phyloP scores from a whole-genome alignment of 2,888 invertebrate species.

The Odontocerum albicorne region DNA sequence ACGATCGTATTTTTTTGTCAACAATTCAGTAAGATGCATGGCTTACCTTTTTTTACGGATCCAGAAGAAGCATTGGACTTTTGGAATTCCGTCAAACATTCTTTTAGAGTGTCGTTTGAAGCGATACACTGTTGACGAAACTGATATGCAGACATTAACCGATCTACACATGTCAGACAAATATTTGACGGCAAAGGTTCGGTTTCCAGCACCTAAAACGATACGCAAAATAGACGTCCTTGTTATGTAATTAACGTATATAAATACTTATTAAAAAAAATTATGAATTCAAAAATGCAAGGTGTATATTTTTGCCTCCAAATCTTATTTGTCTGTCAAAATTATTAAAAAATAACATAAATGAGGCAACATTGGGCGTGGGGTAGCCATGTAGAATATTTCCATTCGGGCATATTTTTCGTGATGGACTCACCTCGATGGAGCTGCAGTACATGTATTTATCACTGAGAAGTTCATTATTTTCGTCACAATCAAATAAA shows the following conservation, averaged over 20 bases:
- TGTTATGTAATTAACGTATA: slow-evolving; percentile 11
- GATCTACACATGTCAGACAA: slow-evolving; percentile 55
- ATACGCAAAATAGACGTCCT: neutral
- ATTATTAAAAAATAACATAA: slow-evolving; percentile 54
- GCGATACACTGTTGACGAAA: slow-evolving; percentile 56
- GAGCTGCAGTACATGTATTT: slow-evolving; percentile 56
- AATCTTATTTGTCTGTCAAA: slow-evolving; percentile 40
- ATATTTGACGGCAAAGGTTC: slow-evolving; percentile 55
- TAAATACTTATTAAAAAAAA: neutral
- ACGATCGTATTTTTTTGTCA: no score
- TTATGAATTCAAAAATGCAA: neutral
- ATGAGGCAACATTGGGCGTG: slow-evolving; percentile 49
- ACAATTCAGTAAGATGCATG: neutral
- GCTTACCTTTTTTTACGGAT: slow-evolving; percentile 23
- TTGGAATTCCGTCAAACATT: slow-evolving; percentile 54
- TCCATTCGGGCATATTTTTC: slow-evolving; percentile 40
- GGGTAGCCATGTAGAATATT: slow-evolving; percentile 61
- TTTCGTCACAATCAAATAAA: slow-evolving; percentile 59
- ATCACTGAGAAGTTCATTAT: slow-evolving; percentile 57
- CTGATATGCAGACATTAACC: slow-evolving; percentile 52
- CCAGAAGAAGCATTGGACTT: slow-evolving; percentile 44
- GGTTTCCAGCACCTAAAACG: slow-evolving; percentile 51
- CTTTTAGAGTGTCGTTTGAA: slow-evolving; percentile 54
- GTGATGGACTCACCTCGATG: slow-evolving; percentile 57
- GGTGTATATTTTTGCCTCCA: slow-evolving; percentile 15